Conservation (phyloP, 2,888 invertebrate genomes). For the Cerastis leucographa region DNA sequence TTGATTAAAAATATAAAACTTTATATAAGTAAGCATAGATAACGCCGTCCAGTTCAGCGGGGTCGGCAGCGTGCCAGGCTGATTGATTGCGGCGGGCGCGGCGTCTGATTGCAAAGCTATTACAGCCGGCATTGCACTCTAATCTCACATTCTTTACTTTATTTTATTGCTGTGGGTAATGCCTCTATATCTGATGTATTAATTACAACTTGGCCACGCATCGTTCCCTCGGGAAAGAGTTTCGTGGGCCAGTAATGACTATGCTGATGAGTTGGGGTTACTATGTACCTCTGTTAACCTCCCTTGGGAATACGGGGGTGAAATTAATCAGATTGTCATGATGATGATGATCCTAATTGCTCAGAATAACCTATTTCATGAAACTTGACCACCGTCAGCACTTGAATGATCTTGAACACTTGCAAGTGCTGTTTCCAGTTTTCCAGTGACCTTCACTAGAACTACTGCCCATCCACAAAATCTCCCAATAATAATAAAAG, state of each 20-base stretch:
- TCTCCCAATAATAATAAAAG: neutral
- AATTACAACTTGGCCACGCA: neutral
- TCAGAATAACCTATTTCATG: neutral
- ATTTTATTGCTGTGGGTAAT: constrained; percentile 45
- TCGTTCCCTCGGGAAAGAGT: neutral
- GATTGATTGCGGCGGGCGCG: constrained; percentile 38
- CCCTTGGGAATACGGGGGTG: neutral
- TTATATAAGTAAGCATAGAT: constrained; percentile 20
- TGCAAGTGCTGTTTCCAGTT: too few species aligned
- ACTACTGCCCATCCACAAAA: neutral
- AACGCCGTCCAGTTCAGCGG: constrained; percentile 1
- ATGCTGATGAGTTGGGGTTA: neutral
- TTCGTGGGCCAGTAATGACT: neutral
- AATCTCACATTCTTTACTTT: constrained; percentile 52
- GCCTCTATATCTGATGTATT: constrained; percentile 12
- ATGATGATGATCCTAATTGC: neutral
- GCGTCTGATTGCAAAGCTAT: constrained; percentile 61
- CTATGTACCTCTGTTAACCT: neutral
- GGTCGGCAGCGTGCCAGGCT: constrained; percentile 45
- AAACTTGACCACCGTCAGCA: neutral
- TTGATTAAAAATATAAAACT: constrained; percentile 23
- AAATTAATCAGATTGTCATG: neutral
- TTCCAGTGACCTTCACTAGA: neutral
- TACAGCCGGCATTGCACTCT: constrained; percentile 42
- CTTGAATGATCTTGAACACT: neutral